Percentiles rank a stretch among this genome's conserved stretches.
These are phyloP conservation scores for Sebastiscus albofasciatus DNA, from an alignment of 2,797 vertebrate genomes.

Conservation along the genomic window DNA sequence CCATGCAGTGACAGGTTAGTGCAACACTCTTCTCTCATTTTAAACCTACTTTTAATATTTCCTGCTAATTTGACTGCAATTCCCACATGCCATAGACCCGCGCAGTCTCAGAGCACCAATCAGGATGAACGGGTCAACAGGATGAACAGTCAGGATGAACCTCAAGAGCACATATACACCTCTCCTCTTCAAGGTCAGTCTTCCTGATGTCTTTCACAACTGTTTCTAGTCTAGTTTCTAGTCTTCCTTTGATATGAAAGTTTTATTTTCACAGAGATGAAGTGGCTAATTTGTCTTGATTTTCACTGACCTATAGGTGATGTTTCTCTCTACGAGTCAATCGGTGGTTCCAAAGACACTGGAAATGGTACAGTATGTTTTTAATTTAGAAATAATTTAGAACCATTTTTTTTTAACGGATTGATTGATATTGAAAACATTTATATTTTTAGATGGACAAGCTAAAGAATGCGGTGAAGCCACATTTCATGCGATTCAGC, in stretches of 20 bases:
- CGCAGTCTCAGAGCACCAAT: neutral
- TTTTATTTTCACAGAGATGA: neutral
- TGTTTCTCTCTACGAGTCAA: neutral
- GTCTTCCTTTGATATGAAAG: no score
- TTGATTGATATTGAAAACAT: neutral
- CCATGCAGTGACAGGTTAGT: neutral
- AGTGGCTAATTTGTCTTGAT: neutral
- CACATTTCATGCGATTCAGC: neutral
- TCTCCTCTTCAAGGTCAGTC: neutral
- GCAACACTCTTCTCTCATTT: neutral
- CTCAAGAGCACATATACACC: constrained; percentile 3
- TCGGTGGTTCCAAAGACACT: neutral
- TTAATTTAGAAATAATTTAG: neutral
- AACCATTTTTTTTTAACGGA: neutral
- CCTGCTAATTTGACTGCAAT: neutral
- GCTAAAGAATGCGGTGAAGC: neutral
- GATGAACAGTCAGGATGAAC: neutral
- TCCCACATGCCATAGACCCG: neutral
- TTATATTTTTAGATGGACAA: neutral
- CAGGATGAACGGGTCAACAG: neutral
- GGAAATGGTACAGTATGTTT: neutral
- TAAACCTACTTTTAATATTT: neutral
- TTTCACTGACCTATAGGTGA: neutral
- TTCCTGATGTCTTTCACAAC: neutral
- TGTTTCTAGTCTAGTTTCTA: no score